These are phyloP conservation scores for Hecatera dysodea DNA, from an alignment of 2,888 invertebrate species.

Conservation along the genomic window DNA sequence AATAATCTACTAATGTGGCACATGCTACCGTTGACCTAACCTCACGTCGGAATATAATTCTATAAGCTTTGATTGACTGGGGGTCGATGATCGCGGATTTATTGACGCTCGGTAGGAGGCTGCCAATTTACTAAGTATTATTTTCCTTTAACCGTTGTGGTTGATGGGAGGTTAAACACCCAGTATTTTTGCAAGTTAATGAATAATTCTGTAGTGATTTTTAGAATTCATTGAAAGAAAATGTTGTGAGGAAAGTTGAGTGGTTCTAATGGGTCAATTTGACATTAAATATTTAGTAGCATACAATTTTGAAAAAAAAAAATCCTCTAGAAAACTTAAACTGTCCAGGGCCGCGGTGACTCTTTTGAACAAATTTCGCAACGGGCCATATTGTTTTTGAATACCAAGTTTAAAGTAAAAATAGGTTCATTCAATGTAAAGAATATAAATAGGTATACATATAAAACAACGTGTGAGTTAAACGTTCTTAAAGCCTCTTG, in stretches of 20 bases:
- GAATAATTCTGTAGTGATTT: background rate
- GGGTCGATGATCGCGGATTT: slow-evolving; percentile 13
- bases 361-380: too few relatives aligned
- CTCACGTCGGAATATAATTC: slow-evolving; percentile 19
- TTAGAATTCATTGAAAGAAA: background rate
- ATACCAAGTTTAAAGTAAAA: too few relatives aligned
- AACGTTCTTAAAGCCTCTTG: too few relatives aligned
- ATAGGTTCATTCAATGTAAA: too few relatives aligned
- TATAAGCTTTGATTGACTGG: slow-evolving; percentile 14
- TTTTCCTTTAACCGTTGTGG: background rate
- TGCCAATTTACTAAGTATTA: slow-evolving; percentile 6
- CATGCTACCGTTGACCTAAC: background rate
- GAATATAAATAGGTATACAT: too few relatives aligned
- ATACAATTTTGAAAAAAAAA: too few relatives aligned
- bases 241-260: background rate
- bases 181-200: background rate
- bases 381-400: too few relatives aligned
- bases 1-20: slow-evolving; percentile 8
- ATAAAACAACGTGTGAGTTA: too few relatives aligned
- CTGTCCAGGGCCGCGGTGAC: too few relatives aligned
- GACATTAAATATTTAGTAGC: too few relatives aligned
- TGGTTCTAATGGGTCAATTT: background rate
- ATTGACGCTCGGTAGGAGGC: slow-evolving; percentile 6
- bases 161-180: background rate
- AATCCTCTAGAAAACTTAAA: too few relatives aligned